Evolutionary conservation across 2,797 vertebrate genomes (phyloP).

Genomic region (Eleutherodactylus coqui): DNA sequence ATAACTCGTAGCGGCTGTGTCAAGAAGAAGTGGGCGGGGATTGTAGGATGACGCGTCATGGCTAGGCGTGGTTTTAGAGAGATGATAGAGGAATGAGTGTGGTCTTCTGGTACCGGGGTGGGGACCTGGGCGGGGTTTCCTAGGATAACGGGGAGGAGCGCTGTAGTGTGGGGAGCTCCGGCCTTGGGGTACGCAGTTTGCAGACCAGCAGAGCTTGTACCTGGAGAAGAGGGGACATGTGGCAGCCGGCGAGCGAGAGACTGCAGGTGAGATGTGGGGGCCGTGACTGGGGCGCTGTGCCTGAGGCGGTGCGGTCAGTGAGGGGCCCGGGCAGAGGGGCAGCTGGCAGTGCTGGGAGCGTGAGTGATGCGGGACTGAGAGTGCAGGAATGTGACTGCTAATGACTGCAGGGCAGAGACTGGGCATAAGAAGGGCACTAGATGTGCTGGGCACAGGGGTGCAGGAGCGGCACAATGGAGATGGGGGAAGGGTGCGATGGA

Average conservation of each 20-base stretch:
- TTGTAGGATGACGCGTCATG: background rate
- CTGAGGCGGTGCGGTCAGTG: too few species aligned
- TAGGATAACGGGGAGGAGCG: slow-evolving; percentile 37
- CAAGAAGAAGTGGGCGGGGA: background rate
- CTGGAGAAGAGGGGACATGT: slow-evolving; percentile 81
- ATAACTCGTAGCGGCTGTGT: background rate
- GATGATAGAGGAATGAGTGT: slow-evolving; percentile 9
- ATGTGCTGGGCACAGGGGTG: background rate
- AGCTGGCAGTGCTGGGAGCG: background rate
- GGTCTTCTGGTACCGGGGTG: slow-evolving; percentile 41
- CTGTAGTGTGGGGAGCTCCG: slow-evolving; percentile 58
- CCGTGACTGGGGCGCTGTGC: background rate
- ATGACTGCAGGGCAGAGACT: background rate
- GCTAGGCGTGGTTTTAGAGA: background rate
- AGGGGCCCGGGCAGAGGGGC: slow-evolving; percentile 25
- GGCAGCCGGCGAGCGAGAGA: slow-evolving; percentile 96
- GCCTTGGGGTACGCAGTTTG: slow-evolving; percentile 63
- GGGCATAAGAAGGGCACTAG: too few species aligned
- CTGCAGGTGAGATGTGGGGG: slow-evolving; percentile 84
- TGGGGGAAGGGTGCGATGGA: too few species aligned
- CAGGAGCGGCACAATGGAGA: too few species aligned
- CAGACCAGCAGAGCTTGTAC: slow-evolving; percentile 47
- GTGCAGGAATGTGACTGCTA: slow-evolving; percentile 5
- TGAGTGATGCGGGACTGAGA: background rate
- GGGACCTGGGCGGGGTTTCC: slow-evolving; percentile 36